Evolutionary conservation across 1,140 invertebrate genomes (phyloP), one percentile per base, ranked within the genome.

Genomic region (Eupeodes corollae): DNA sequence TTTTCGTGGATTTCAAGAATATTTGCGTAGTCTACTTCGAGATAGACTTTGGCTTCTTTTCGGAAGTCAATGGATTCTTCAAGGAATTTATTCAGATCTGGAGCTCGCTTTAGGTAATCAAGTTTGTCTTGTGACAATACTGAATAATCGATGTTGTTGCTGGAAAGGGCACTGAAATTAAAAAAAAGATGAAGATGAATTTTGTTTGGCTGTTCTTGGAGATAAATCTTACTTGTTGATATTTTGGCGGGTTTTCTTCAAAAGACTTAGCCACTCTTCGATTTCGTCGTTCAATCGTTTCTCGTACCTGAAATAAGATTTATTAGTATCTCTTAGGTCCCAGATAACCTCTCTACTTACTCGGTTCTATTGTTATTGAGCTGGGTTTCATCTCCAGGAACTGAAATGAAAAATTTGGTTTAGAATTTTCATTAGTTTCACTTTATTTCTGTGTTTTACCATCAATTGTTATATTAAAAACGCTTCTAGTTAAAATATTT

Each of bases 1-100:
- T 49, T 46, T 19, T 44, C 34, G 12, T 50, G 44, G 8, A 53
- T 11, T 0, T 54, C 51, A 37, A 51, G 21, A 31, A 56, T 37
- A 3, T 58, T 13, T 0, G 47, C 43, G 16, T 38, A 49, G n/a
- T 48, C 47, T 6, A 31, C 48, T 11, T 56, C 50, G n/a, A 54
- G 16, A 18, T 58, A 67, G 0, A 2, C 14, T 3, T 19, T 40
- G 1, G 40, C 52, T 2, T 52, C 44, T 6, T 54, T 47, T 18
- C 55, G 51, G 12, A 67, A 61, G 0, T 37, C 38, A 6, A 57
- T 1, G 1, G 51, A 50, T 10, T 53, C 47, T 6, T 55, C 50
- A 2, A 67, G 18, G 15, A 53, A 61, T 8, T 44, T 50, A 9
- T 56, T 52, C 5, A 62, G 14, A 48, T 62, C 51, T 2, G 59